Evolutionary conservation across 2,888 invertebrate species (phyloP), one percentile per base, ranked within the genome.

Genomic region (Noctua fimbriata): DNA sequence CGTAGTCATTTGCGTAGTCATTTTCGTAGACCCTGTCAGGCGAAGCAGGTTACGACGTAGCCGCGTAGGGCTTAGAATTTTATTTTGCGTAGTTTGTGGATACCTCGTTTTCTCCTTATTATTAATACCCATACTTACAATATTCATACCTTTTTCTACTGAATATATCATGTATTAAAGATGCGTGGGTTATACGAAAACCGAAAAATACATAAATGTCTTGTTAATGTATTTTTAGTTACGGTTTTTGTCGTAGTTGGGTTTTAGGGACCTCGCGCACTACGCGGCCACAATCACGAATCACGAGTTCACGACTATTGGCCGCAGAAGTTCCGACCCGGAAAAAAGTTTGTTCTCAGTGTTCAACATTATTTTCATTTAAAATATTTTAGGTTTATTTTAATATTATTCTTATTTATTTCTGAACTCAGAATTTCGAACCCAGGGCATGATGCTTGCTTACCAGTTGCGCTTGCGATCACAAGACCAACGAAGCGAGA

Each of bases 1-100:
- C 55, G 81, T 81, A 66, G 36, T 55, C 18, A 47, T 81, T 81
- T 47, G 66, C 81, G 79, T 81, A 79, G 81, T 69, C 49, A 55
- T 44, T 69, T 69, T 78, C 79, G 69, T 83, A 83, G 66, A 60
- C 79, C 66, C 21, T 47, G 32, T n/a, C 14, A n/a, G 49, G 63
- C 81, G 65, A 44, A 82, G 82, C 65, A 65, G 74, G 82, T 75
- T 82, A 79, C 82, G 82, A 41, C 79, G 79, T 75, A 79, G 79
- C 63, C 75, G 36, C 7, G 63, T 75, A 81, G 52, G 75, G 63
- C 24, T 24, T 63, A 44, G 58, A 52, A 63, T 24, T 18, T 2
- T 6, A 7, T 60, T n/a, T 36, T 16, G 2, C 10, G 16, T 21
- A 18, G 12, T 36, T 36, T 79, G 5, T 36, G 6, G 9, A 36